phyloP scores from a whole-genome alignment of 2,113 vertebrate genomes.

The Ahaetulla prasina region DNA sequence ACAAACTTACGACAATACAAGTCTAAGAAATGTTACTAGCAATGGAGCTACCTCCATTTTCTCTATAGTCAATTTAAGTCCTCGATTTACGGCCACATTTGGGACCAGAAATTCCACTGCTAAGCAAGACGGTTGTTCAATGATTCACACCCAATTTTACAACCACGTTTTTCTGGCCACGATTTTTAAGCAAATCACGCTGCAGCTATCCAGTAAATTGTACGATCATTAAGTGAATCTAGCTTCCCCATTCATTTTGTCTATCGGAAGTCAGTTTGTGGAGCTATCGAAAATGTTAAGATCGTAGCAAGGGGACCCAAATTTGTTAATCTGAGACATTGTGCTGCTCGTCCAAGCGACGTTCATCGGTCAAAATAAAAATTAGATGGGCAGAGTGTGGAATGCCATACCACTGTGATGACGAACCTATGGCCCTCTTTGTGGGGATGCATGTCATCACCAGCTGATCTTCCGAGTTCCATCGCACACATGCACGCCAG shows the following conservation, averaged over 20 bases:
- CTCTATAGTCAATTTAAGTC: not conserved
- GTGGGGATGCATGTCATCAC: too few species aligned
- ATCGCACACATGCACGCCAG: too few species aligned
- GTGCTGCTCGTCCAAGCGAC: too few species aligned
- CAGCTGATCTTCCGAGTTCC: too few species aligned
- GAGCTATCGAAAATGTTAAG: not conserved
- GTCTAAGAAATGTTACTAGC: not conserved
- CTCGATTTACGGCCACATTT: not conserved
- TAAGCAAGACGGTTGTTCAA: not conserved
- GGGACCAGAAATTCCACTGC: not conserved
- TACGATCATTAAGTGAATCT: not conserved
- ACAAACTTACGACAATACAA: not conserved
- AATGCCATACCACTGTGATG: too few species aligned
- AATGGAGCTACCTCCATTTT: not conserved
- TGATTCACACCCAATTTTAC: not conserved
- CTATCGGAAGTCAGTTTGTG: too few species aligned
- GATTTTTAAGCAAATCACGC: not conserved
- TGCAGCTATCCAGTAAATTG: not conserved
- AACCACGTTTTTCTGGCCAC: not conserved
- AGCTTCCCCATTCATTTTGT: not conserved
- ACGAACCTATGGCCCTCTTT: too few species aligned
- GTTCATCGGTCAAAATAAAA: too few species aligned
- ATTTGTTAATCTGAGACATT: not conserved
- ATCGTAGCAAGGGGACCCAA: not conserved
- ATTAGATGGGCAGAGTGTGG: too few species aligned